phyloP scores from a whole-genome alignment of 2,113 vertebrate genomes.

The Rhagologus leucostigma region DNA sequence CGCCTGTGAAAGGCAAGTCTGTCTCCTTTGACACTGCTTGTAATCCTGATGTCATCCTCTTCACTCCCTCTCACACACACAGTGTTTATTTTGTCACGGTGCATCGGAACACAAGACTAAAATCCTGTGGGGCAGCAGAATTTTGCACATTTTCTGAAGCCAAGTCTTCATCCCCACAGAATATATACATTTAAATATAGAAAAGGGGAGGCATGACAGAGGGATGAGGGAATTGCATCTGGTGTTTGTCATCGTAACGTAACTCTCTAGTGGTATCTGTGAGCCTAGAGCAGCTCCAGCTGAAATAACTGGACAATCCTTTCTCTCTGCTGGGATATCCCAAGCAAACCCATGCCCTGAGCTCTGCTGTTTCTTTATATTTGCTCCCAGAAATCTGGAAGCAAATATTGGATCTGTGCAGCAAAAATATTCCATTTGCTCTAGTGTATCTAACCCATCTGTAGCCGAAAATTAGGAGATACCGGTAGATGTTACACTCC shows the following conservation, averaged over 20 bases:
- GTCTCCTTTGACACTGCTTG: slow-evolving; percentile 37
- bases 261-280: neutral
- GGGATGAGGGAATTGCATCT: slow-evolving; percentile 34
- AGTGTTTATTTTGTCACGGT: slow-evolving; percentile 36
- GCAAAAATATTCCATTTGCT: neutral
- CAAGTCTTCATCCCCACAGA: slow-evolving; percentile 15
- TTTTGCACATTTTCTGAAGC: neutral
- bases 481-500: neutral
- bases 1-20: slow-evolving; percentile 38
- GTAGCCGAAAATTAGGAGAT: neutral
- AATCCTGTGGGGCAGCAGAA: neutral
- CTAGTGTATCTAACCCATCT: neutral
- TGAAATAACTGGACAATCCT: neutral
- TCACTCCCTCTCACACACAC: neutral
- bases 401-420: neutral
- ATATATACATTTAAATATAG: neutral
- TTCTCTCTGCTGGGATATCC: neutral
- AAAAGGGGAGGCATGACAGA: neutral
- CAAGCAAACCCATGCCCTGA: neutral
- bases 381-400: neutral
- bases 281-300: slow-evolving; percentile 4
- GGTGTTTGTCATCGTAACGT: neutral
- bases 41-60: slow-evolving; percentile 59
- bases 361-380: neutral
- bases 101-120: slow-evolving; percentile 1